phyloP scores from a whole-genome alignment of 2,113 vertebrate genomes.

The Percina caprodes region DNA sequence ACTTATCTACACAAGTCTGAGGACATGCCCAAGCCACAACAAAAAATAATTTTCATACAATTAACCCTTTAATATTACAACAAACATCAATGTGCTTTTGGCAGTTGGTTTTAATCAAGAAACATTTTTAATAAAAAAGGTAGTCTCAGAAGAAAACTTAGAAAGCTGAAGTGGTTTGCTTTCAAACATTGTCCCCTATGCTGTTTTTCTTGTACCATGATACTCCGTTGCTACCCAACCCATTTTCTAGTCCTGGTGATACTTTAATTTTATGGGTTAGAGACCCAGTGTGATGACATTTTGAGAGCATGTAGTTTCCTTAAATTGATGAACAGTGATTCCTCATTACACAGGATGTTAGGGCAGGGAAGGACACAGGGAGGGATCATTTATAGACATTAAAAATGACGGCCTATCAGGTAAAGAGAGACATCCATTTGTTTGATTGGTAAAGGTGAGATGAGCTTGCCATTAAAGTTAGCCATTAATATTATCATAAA shows the following conservation, averaged over 20 bases:
- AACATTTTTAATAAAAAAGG: background rate
- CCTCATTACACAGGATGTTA: conserved; percentile 38
- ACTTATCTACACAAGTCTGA: background rate
- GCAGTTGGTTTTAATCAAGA: background rate
- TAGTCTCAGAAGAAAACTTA: background rate
- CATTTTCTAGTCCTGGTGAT: conserved; percentile 15
- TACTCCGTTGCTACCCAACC: conserved; percentile 10
- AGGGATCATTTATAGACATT: conserved; percentile 3
- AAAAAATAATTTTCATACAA: background rate
- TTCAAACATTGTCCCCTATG: conserved; percentile 10
- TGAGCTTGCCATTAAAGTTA: background rate
- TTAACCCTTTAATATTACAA: background rate
- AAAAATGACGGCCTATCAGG: conserved; percentile 7
- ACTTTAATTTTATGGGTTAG: conserved; percentile 39
- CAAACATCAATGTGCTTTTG: background rate
- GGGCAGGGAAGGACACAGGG: conserved; percentile 12
- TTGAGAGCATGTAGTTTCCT: conserved; percentile 46
- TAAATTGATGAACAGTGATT: conserved; percentile 33
- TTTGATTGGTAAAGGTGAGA: background rate
- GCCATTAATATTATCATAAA: background rate
- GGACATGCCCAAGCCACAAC: background rate
- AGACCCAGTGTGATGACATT: conserved; percentile 42
- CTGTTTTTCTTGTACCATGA: conserved; percentile 1
- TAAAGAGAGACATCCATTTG: background rate
- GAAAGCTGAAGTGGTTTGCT: conserved; percentile 16